Base-by-base conservation (phyloP, 2,797 vertebrate species). In the Bradypodion ventrale region DNA sequence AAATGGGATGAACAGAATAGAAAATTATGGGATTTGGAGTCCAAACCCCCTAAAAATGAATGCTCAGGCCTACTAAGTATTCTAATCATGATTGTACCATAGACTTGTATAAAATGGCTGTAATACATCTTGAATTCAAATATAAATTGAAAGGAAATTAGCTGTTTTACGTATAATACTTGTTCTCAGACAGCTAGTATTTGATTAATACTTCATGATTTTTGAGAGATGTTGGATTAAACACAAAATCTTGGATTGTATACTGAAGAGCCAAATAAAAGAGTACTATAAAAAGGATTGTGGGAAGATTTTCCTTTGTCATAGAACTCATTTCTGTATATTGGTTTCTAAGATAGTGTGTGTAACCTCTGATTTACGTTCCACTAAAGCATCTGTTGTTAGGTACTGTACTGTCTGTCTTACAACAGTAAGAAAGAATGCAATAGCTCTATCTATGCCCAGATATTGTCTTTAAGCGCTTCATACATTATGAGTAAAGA, bases 341-440 rank as follows among this genome's bases (percentile, higher is more conserved):
- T 25, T 78, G 1, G 15, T 70, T 60, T 83, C 65, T 77, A 44
- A 68, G 35, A 72, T 13, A 46, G 16, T 37, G 21, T 83, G 46
- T 76, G 27, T 15, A 16, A 25, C 8, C 46, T 83, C 52, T 83
- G 74, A 76, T 76, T 52, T 72, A 37, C 44, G 10, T 46, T 73
- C 7, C 19, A 59, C 76, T 46, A 59, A 56, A 60, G 42, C 65
- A 32, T 25, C 35, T 37, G 68, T 84, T 84, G 83, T 72, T 84
- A 65, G n/a, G n/a, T n/a, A n/a, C n/a, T 84, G 75, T 73, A 79
- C 69, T 37, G 77, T 70, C 21, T 85, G 70, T 85, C 83, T 66
- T 85, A 85, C 75, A 70, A 80, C 49, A 75, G 70, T 70, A 68
- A 66, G 69, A 74, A 74, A 81, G 73, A 75, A 80, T 75, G 66